Percentiles rank a stretch among this genome's conserved stretches.
phyloP scores from a whole-genome alignment of 2,888 invertebrate genomes.

The Meta bourneti region DNA sequence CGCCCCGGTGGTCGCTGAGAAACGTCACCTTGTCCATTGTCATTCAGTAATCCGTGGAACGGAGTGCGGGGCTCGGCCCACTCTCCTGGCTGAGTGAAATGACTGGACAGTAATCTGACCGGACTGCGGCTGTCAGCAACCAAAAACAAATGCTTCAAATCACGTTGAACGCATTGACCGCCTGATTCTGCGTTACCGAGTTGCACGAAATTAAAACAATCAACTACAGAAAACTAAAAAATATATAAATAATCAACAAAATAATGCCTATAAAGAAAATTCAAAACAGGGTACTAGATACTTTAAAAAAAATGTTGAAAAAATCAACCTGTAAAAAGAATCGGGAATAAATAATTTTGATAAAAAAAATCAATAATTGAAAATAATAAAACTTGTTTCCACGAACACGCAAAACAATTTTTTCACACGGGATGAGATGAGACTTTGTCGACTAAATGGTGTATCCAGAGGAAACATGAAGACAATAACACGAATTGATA shows the following conservation, averaged over 20 bases:
- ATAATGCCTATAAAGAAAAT: constrained; percentile 50
- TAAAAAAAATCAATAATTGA: constrained; percentile 17
- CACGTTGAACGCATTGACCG: neutral
- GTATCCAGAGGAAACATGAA: neutral
- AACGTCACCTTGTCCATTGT: constrained; percentile 74
- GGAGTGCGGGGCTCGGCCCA: constrained; percentile 42
- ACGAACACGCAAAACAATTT: neutral
- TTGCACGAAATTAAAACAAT: neutral
- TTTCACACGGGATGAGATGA: neutral
- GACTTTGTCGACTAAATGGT: neutral
- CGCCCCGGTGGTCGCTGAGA: constrained; percentile 54
- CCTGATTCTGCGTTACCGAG: neutral
- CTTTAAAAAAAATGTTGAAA: neutral
- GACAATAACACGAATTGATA: neutral
- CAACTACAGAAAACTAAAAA: neutral
- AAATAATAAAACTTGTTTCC: neutral
- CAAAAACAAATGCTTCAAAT: neutral
- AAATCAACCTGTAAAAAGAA: constrained; percentile 2
- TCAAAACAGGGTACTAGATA: too few relatives aligned
- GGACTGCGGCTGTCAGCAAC: neutral
- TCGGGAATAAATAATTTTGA: constrained; percentile 20
- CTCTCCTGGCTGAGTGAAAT: neutral
- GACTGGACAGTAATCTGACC: neutral
- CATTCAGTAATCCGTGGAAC: constrained; percentile 29
- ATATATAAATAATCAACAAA: constrained; percentile 51